phyloP scores from a whole-genome alignment of 2,113 vertebrate species.

The Colistium nudipinnis region DNA sequence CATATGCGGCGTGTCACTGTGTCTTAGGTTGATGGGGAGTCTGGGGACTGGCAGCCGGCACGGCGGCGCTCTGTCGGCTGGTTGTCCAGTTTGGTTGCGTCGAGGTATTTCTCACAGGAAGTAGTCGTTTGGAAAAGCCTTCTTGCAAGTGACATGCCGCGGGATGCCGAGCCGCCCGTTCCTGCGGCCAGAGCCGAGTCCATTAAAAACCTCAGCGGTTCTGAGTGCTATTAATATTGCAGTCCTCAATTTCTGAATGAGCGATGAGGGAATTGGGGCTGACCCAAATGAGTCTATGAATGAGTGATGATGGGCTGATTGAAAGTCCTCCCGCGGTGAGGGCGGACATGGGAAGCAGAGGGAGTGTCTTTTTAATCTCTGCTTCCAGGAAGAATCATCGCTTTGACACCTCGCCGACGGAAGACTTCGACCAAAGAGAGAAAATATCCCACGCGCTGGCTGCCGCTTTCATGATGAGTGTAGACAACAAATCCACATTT shows the following conservation, averaged over 20 bases:
- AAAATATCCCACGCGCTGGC: no score
- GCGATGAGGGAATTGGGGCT: conserved; percentile 70
- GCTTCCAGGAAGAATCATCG: conserved; percentile 26
- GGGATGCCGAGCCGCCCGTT: conserved; percentile 29
- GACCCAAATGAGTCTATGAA: conserved; percentile 75
- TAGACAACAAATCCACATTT: no score
- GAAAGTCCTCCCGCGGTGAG: conserved; percentile 35
- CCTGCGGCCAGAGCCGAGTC: conserved; percentile 41
- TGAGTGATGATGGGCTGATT: conserved; percentile 68
- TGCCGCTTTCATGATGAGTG: no score
- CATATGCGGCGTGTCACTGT: not conserved
- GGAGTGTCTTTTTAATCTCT: conserved; percentile 29
- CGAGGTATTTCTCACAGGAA: not conserved
- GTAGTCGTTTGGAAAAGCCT: conserved; percentile 16
- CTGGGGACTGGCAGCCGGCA: not conserved
- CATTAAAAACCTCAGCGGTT: conserved; percentile 70
- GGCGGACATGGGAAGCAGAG: conserved; percentile 9
- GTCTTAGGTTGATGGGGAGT: conserved; percentile 1
- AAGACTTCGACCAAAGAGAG: not conserved
- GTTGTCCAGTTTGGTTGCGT: not conserved
- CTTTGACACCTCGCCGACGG: conserved; percentile 22
- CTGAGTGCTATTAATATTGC: conserved; percentile 77
- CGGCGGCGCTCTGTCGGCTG: conserved; percentile 2
- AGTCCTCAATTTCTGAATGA: conserved; percentile 77
- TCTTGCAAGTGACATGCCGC: conserved; percentile 7